Evolutionary conservation across 37 sponge, comb jelly and placozoan species (phyloP), one percentile per base, ranked within the genome.

Genomic region (Halichondria panicea): DNA sequence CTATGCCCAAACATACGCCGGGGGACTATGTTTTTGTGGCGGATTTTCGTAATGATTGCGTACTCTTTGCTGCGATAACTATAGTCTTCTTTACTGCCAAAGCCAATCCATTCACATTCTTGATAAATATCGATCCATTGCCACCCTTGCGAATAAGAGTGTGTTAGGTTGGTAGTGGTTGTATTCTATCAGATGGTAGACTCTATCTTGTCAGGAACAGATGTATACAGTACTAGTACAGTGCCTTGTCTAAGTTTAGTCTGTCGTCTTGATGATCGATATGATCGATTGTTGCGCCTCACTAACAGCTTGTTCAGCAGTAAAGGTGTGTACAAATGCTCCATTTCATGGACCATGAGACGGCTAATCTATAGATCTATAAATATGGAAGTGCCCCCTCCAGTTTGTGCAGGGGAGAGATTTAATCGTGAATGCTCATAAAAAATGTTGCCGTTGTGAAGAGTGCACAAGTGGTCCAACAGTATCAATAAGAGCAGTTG

Each of bases 11-110:
- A 41, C 11, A 73, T 72, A 19, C 72, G 18, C 12, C 72, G 57
- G 12, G 64, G 72, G 0, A 85, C 27, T 43, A 85, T 65, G 72
- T 85, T 85, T 39, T 42, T 34, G 57, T 85, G 86, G 21, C 65
- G 42, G 32, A 85, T 3, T 43, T 59, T 71, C 0, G 33, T 43
- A 8, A 78, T 44, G 39, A 85, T 65, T 3, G 68, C 54, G n/a
- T 61, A 63, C 37, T 85, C 86, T 40, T 44, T 43, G 2, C 38
- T 35, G 11, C 86, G 48, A 63, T 69, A 85, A 33, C 31, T 30
- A n/a, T n/a, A 39, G 86, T 85, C 73, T 85, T 78, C 37, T 76
- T 76, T 4, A 56, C 18, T 19, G 48, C 75, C 12, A 75, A 34
- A 57, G 42, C 32, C 48, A 76, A 9, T 0, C 53, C 64, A 34